phyloP scores from a whole-genome alignment of 2,113 vertebrate species.

The Tursiops truncatus region DNA sequence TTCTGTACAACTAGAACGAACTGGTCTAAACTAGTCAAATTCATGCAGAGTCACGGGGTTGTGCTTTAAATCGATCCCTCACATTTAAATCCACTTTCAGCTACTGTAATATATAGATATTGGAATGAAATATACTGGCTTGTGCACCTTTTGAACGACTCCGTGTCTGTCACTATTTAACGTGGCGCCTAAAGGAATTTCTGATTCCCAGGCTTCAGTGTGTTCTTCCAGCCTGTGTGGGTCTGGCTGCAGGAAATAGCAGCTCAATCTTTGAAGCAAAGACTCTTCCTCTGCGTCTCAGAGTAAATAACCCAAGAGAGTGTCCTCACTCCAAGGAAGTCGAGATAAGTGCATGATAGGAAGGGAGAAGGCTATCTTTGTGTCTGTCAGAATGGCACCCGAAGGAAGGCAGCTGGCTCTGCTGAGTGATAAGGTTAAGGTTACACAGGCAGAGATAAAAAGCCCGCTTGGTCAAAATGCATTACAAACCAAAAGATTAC shows the following conservation, averaged over 20 bases:
- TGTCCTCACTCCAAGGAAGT: constrained; percentile 64
- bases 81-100: constrained; percentile 27
- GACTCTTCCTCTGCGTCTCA: constrained; percentile 48
- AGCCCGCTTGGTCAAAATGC: constrained; percentile 40
- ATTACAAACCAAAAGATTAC: not conserved
- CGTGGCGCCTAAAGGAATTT: not conserved
- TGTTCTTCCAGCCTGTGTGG: not conserved
- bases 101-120: not conserved
- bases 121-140: not conserved
- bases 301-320: constrained; percentile 61
- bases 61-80: constrained; percentile 11
- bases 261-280: constrained; percentile 57
- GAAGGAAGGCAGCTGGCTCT: constrained; percentile 65
- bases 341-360: constrained; percentile 62
- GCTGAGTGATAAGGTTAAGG: constrained; percentile 55
- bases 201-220: not conserved
- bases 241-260: constrained; percentile 60
- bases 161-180: not conserved
- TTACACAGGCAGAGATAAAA: constrained; percentile 66
- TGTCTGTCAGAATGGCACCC: constrained; percentile 63
- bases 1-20: constrained; percentile 21
- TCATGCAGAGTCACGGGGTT: not conserved
- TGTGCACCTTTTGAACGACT: not conserved
- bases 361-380: not conserved
- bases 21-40: constrained; percentile 40